Base-by-base conservation (phyloP, 1,140 invertebrate genomes). In the Heterodera schachtii region DNA sequence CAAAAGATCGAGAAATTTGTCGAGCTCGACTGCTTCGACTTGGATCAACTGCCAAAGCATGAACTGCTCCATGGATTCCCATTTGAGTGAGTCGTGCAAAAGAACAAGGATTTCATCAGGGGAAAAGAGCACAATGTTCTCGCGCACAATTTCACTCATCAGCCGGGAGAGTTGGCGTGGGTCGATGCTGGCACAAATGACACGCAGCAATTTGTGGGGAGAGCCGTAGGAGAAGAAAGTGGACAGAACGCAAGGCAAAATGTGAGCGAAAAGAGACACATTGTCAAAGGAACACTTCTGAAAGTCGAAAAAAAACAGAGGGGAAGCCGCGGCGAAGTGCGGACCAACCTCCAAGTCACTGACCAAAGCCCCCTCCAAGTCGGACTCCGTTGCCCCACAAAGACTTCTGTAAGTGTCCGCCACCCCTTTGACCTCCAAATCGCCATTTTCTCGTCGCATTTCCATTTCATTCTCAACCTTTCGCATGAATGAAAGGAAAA, bases 31-130 rank as follows among this genome's bases (percentile, higher is more conserved):
- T 21, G 69, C 52, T 9, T 70, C 67, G 6, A 66, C 66, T 16
- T 82, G 78, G 11, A 83, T 60, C 71, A 83, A 43, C 21, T 83
- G 82, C 82, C 82, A 83, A 49, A 83, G 82, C 44, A 83, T 83
- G n/a, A 83, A 73, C 77, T 83, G 82, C 70, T 83, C 82, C 13
- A 83, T n/a, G 13, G 82, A 69, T n/a, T 83, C 82, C 82, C 82
- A 83, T 31, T 71, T 84, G 31, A 83, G 73, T 5, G 82, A 83
- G 31, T 41, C 66, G 2, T 43, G 16, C 43, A 83, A 41, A 49
- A 83, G 64, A 7, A 8, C 41, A 16, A 75, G 73, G 19, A 83
- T 64, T 19, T 43, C n/a, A 9, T 78, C 82, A 4, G 52, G 67
- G 16, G 73, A 44, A 67, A 83, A 83, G 11, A 83, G 70, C 9